phyloP scores from a whole-genome alignment of 2,113 vertebrate species.

The Lagopus muta region DNA sequence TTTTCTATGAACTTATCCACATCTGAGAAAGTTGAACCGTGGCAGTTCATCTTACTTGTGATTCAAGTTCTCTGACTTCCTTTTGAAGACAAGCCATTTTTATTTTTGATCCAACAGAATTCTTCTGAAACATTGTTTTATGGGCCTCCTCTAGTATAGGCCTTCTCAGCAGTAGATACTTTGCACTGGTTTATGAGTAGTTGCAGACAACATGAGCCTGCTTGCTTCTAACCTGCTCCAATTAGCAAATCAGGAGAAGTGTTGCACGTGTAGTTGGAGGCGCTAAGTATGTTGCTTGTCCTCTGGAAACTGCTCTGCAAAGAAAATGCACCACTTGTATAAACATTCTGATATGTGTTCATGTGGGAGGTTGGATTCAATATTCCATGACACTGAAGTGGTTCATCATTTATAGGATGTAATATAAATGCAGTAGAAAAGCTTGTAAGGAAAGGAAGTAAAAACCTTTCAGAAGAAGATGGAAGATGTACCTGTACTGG shows the following conservation, averaged over 20 bases:
- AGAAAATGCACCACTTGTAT: not conserved
- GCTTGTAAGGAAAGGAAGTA: not conserved
- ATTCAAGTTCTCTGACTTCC: not conserved
- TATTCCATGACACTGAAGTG: not conserved
- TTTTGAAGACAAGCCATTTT: not conserved
- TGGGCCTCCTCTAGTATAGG: not conserved
- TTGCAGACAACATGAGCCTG: not conserved
- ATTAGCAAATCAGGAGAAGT: not conserved
- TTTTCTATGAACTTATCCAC: not conserved
- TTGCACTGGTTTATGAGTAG: not conserved
- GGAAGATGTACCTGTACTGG: not conserved
- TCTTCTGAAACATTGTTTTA: not conserved
- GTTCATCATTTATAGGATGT: fast-evolving
- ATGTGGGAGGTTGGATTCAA: not conserved
- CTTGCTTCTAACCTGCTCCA: too few species aligned
- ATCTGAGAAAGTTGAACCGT: not conserved
- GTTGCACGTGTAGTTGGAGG: not conserved
- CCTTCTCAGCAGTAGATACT: not conserved
- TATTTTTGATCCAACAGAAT: not conserved
- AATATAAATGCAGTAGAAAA: not conserved
- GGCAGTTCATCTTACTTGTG: not conserved
- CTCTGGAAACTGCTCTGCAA: not conserved
- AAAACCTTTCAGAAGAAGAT: not conserved
- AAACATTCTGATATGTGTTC: not conserved
- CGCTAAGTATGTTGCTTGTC: not conserved